phyloP scores from a whole-genome alignment of 2,113 vertebrate genomes.

The Gymnocephalus cernua region DNA sequence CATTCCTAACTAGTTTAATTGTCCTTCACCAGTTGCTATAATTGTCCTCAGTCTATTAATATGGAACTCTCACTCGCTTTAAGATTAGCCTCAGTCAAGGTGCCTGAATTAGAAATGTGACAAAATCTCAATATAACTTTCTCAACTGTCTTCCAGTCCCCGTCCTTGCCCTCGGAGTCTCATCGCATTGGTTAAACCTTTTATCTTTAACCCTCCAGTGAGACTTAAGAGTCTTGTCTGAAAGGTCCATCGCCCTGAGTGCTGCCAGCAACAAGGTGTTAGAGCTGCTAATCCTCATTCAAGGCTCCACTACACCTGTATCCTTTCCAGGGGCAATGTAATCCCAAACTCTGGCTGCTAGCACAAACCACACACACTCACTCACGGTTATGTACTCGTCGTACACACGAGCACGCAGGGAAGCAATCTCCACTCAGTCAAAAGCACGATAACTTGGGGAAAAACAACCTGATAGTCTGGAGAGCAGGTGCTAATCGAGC shows the following conservation, averaged over 20 bases:
- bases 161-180: slow-evolving; percentile 24
- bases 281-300: slow-evolving; percentile 72
- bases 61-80: not conserved
- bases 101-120: slow-evolving; percentile 15
- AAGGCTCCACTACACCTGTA: slow-evolving; percentile 65
- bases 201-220: slow-evolving; percentile 57
- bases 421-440: slow-evolving; percentile 17
- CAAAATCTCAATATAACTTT: slow-evolving; percentile 16
- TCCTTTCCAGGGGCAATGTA: slow-evolving; percentile 54
- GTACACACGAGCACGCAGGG: not conserved
- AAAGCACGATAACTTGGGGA: slow-evolving; percentile 21
- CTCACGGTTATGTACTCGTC: not conserved
- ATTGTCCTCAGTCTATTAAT: slow-evolving; percentile 17
- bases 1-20: not conserved
- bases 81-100: slow-evolving; percentile 3
- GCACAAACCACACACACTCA: slow-evolving; percentile 16
- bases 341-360: slow-evolving; percentile 51
- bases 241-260: slow-evolving; percentile 39
- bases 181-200: slow-evolving; percentile 33
- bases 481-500: slow-evolving; percentile 31
- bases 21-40: slow-evolving; percentile 6
- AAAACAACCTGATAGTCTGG: slow-evolving; percentile 32
- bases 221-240: slow-evolving; percentile 46
- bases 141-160: not conserved
- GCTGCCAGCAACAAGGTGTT: slow-evolving; percentile 62